phyloP scores from a whole-genome alignment of 2,888 invertebrate species.

The Nysson spinosus region DNA sequence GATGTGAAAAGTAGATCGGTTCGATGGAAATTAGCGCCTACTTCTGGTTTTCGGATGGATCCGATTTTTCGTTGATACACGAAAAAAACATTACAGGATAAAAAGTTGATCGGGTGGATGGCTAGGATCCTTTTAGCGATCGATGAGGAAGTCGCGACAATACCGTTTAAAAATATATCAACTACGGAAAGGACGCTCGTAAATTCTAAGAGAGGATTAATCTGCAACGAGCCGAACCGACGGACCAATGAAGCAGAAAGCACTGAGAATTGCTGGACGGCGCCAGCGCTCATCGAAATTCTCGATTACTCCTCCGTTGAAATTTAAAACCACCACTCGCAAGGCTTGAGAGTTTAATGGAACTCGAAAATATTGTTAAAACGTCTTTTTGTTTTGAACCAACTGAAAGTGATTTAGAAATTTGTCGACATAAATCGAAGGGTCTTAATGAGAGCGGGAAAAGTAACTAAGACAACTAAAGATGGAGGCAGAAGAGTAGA shows the following conservation, averaged over 20 bases:
- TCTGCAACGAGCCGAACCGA: slow-evolving; percentile 47
- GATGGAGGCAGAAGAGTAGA: too few relatives aligned
- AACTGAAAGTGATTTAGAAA: too few relatives aligned
- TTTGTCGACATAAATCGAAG: too few relatives aligned
- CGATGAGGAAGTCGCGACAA: slow-evolving; percentile 24
- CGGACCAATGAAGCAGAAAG: slow-evolving; percentile 56
- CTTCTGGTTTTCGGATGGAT: too few relatives aligned
- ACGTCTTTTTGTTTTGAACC: too few relatives aligned
- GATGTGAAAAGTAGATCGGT: too few relatives aligned
- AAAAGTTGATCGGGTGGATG: background rate
- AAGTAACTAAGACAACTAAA: too few relatives aligned
- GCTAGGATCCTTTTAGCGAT: slow-evolving; percentile 4
- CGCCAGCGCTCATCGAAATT: slow-evolving; percentile 39
- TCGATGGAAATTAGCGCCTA: too few relatives aligned
- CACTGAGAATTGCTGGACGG: slow-evolving; percentile 43
- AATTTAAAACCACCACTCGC: slow-evolving; percentile 14
- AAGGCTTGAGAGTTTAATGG: too few relatives aligned
- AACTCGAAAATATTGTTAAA: background rate
- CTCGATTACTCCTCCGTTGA: slow-evolving; percentile 4
- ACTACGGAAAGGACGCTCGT: slow-evolving; percentile 40
- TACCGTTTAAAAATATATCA: slow-evolving; percentile 46
- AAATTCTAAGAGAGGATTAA: slow-evolving; percentile 54
- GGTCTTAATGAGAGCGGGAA: too few relatives aligned
- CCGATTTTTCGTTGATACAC: background rate
- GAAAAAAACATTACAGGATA: too few relatives aligned